These are phyloP conservation scores for Hyles vespertilio DNA, from an alignment of 1,140 invertebrate species.

Conservation along the genomic window DNA sequence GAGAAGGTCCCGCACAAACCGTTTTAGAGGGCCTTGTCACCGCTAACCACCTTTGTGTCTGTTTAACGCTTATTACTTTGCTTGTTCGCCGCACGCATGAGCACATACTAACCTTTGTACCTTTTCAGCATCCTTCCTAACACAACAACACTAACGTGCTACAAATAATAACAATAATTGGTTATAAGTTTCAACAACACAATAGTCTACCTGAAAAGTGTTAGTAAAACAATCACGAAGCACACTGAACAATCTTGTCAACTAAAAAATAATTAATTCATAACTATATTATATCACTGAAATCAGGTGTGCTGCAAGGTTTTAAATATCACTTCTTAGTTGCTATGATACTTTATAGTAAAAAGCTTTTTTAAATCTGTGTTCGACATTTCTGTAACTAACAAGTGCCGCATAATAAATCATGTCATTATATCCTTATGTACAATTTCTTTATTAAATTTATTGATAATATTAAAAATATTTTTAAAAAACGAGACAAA, in stretches of 20 bases:
- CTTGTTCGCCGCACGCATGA: slow-evolving; percentile 66
- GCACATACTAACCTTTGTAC: slow-evolving; percentile 65
- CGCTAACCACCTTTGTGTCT: slow-evolving; percentile 52
- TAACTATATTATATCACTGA: too few relatives aligned
- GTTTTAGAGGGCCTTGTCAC: slow-evolving; percentile 48
- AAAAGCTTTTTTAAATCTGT: too few relatives aligned
- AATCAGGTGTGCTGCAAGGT: too few relatives aligned
- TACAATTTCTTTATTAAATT: too few relatives aligned
- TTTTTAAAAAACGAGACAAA: too few relatives aligned
- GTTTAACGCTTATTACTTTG: slow-evolving; percentile 54
- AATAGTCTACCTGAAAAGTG: too few relatives aligned
- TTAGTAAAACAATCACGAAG: slow-evolving; percentile 12
- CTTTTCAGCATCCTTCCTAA: slow-evolving; percentile 69
- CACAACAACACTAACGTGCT: slow-evolving; percentile 38
- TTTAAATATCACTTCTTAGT: too few relatives aligned
- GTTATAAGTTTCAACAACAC: neutral
- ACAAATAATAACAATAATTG: slow-evolving; percentile 7
- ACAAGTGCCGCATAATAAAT: too few relatives aligned
- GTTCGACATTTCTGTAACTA: too few relatives aligned
- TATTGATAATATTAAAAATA: too few relatives aligned
- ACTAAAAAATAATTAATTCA: neutral
- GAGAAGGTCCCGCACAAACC: slow-evolving; percentile 15
- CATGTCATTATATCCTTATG: too few relatives aligned
- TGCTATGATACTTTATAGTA: too few relatives aligned
- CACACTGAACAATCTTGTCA: slow-evolving; percentile 13